Evolutionary conservation across 2,797 vertebrate genomes (phyloP).

Genomic region (Sebastes trivittatus): DNA sequence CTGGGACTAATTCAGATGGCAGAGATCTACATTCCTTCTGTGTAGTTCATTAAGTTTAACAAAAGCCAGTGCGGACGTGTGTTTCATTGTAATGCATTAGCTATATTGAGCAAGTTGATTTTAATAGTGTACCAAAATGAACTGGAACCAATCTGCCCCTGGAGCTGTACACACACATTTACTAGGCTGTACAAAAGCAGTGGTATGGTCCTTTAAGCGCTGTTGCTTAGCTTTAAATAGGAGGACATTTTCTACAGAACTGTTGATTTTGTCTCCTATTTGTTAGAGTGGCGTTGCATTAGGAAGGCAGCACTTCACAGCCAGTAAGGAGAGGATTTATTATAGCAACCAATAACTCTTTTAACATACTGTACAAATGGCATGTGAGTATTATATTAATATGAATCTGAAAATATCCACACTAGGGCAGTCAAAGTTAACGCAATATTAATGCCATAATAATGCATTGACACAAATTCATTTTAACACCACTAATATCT

Average conservation of each 20-base stretch:
- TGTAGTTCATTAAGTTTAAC: not conserved
- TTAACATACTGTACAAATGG: not conserved
- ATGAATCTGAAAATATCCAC: not conserved
- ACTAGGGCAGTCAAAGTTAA: too few relatives aligned
- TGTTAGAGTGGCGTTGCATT: not conserved
- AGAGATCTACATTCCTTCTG: not conserved
- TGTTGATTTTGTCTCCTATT: not conserved
- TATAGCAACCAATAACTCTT: not conserved
- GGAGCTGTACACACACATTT: not conserved
- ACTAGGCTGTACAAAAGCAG: not conserved
- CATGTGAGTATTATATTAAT: not conserved
- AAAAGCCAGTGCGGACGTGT: fast-evolving
- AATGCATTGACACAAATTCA: too few relatives aligned
- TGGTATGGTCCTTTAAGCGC: not conserved
- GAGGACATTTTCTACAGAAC: not conserved
- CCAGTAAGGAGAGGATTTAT: not conserved
- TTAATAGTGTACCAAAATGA: not conserved
- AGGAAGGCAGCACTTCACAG: not conserved
- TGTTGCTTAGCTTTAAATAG: not conserved
- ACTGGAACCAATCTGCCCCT: not conserved
- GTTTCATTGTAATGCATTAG: not conserved
- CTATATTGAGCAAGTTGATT: not conserved
- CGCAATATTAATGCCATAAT: too few relatives aligned
- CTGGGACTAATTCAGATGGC: not conserved
- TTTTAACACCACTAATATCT: too few relatives aligned